Evolutionary conservation across 2,113 vertebrate species (phyloP), one percentile per base, ranked within the genome.

Genomic region (Ictalurus punctatus): DNA sequence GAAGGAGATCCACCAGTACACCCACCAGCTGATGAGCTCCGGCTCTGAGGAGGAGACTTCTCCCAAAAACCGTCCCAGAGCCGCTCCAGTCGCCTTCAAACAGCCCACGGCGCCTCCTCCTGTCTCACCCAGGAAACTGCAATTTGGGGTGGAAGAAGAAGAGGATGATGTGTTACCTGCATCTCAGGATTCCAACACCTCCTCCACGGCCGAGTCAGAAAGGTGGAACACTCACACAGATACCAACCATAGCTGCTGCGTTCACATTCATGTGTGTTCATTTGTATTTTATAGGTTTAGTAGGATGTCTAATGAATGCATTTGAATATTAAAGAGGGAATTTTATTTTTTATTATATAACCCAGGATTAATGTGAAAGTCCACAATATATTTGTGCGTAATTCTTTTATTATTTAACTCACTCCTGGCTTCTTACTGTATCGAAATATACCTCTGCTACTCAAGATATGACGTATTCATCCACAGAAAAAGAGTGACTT

Each of bases 1-100:
- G 94, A 99, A 97, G 95, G 97, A 99, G 95, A 99, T 99, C 92
- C 98, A 99, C 93, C 96, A 97, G 89, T 99, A 98, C 91, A 99
- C 98, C 37, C 98, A 99, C 93, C 96, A 93, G 94, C 94, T 96
- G 0, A 56, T 92, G 93, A 95, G 94, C 93, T 97, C 97, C 0
- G 96, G 97, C 89, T 96, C 95, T 0, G 97, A 97, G 74, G 96
- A 94, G 0, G 96, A 96, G 74, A 86, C 92, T 4, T 87, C 84
- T 7, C 71, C 89, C 1, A 67, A 6, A 10, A 86, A 86, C 27
- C 30, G 17, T 1, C n/a, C 88, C 0, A 86, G 19, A 82, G 67
- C 89, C 74, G 85, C 87, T 54, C 48, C 86, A 54, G 87, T 82
- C 83, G 54, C 23, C 40, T 95, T 95, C 78, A 96, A 95, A 88